phyloP scores from a whole-genome alignment of 2,888 invertebrate species.

The Lathronympha strigana region DNA sequence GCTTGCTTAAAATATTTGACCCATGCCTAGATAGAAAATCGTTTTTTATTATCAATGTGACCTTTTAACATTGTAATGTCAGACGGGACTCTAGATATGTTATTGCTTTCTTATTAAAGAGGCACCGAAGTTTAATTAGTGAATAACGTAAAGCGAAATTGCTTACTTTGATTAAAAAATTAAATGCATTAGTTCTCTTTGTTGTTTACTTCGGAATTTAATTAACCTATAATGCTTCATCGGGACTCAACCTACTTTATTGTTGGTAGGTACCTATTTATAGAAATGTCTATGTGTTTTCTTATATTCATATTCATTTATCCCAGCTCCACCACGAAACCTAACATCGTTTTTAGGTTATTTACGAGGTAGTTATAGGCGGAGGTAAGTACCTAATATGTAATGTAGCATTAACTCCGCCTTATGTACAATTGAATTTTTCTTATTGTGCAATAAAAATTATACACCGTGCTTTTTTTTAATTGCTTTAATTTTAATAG shows the following conservation, averaged over 20 bases:
- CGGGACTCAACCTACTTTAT: neutral
- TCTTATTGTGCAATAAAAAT: too few species aligned
- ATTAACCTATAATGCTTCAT: constrained; percentile 18
- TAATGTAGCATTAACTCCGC: too few species aligned
- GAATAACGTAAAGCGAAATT: constrained; percentile 17
- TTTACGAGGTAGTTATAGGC: too few species aligned
- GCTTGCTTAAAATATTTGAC: too few species aligned
- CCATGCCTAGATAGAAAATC: neutral
- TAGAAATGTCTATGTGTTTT: neutral
- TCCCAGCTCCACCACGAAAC: too few species aligned
- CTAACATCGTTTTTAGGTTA: too few species aligned
- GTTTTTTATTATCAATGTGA: neutral
- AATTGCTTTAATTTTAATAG: too few species aligned
- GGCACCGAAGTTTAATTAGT: constrained; percentile 13
- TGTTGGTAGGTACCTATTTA: neutral
- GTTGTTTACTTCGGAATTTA: constrained; percentile 31
- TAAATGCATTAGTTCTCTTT: constrained; percentile 25
- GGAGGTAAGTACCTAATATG: too few species aligned
- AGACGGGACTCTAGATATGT: neutral
- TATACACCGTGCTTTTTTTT: too few species aligned
- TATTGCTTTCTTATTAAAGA: constrained; percentile 5
- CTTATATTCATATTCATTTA: neutral
- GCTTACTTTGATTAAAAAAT: constrained; percentile 27
- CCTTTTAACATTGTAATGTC: constrained; percentile 5
- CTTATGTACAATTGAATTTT: too few species aligned